These are phyloP conservation scores for Horisme vitalbata DNA, from an alignment of 2,888 invertebrate genomes.

Conservation along the genomic window DNA sequence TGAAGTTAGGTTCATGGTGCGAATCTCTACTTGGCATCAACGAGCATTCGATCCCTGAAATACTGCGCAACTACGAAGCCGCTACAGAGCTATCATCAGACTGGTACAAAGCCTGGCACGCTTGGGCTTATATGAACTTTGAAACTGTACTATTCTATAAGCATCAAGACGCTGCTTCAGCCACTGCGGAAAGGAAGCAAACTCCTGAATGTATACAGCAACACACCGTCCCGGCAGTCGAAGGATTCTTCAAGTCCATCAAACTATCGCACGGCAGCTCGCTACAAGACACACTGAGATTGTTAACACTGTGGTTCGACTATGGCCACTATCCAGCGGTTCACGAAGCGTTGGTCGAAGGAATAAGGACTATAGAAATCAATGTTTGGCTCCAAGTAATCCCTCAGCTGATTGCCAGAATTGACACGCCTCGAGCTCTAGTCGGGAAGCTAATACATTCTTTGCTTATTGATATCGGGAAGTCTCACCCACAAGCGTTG, in stretches of 20 bases:
- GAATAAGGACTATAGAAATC: constrained; percentile 96
- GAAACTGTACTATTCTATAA: constrained; percentile 91
- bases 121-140: constrained; percentile 99
- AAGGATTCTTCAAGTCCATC: constrained; percentile 98
- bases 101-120: constrained; percentile 99
- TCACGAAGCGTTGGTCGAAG: constrained; percentile 95
- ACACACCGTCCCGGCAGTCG: constrained; percentile 96
- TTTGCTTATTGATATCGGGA: constrained; percentile 97
- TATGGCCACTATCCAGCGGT: constrained; percentile 97
- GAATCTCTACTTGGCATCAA: constrained; percentile 93
- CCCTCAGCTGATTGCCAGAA: constrained; percentile 98
- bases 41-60: constrained; percentile 88
- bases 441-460: constrained; percentile 96
- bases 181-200: constrained; percentile 41
- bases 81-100: constrained; percentile 92
- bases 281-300: constrained; percentile 96
- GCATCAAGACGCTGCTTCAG: constrained; percentile 62
- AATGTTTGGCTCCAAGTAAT: constrained; percentile 99
- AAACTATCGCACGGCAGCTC: constrained; percentile 96
- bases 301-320: constrained; percentile 98
- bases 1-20: constrained; percentile 97
- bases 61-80: constrained; percentile 89
- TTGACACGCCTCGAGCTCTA: constrained; percentile 94
- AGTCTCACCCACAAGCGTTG: constrained; percentile 98
- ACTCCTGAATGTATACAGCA: constrained; percentile 84